These are phyloP conservation scores for Oncorhynchus nerka DNA, from an alignment of 2,113 vertebrate species.

Conservation along the genomic window DNA sequence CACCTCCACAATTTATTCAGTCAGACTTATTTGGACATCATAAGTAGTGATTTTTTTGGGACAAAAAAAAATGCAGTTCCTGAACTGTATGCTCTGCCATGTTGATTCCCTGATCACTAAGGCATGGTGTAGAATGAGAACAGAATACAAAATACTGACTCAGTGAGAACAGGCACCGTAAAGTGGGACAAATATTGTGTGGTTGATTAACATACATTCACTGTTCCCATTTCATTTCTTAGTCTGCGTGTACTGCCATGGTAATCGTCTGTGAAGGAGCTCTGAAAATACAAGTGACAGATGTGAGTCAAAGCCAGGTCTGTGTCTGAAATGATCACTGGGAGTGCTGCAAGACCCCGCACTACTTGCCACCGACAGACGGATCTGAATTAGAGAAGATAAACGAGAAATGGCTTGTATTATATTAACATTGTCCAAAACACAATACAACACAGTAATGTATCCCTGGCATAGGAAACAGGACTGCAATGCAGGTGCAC, in stretches of 20 bases:
- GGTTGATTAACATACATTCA: not conserved
- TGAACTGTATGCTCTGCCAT: not conserved
- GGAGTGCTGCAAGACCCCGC: not conserved
- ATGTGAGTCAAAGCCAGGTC: slow-evolving; percentile 11
- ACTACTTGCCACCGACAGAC: slow-evolving; percentile 13
- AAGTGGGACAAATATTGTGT: not conserved
- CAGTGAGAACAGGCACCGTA: not conserved
- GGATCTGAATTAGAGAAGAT: slow-evolving; percentile 30
- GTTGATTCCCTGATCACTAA: not conserved
- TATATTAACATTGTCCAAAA: slow-evolving; percentile 7
- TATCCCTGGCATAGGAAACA: slow-evolving; percentile 7
- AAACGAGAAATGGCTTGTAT: slow-evolving; percentile 26
- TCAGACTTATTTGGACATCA: slow-evolving; percentile 31
- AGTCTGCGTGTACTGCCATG: not conserved
- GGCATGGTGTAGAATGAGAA: not conserved
- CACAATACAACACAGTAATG: not conserved
- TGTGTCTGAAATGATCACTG: slow-evolving; percentile 48
- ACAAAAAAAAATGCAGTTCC: slow-evolving; percentile 30
- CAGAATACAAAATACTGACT: no score
- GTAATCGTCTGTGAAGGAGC: not conserved
- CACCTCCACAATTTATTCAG: slow-evolving; percentile 33
- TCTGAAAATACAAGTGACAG: not conserved
- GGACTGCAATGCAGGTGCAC: slow-evolving; percentile 20
- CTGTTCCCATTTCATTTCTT: no score
- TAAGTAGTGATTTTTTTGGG: not conserved